A percentile compares a stretch with the other conserved stretches of the same genome.
These are phyloP conservation scores for Physeter macrocephalus DNA, from an alignment of 2,113 vertebrate species.

Conservation along the genomic window DNA sequence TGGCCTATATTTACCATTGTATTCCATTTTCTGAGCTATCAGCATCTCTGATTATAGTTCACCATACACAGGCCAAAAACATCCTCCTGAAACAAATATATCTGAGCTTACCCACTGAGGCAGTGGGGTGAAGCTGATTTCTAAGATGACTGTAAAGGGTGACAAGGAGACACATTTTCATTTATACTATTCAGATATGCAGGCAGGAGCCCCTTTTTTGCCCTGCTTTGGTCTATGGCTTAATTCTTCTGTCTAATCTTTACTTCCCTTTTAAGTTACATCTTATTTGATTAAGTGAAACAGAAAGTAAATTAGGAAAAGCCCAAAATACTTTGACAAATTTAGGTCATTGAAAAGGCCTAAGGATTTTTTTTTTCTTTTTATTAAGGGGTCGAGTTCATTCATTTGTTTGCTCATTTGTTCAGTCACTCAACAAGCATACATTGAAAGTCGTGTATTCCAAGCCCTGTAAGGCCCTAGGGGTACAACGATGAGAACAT, in stretches of 20 bases:
- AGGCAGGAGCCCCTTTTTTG: not conserved
- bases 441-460: not conserved
- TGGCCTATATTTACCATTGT: not conserved
- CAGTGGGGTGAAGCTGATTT: not conserved
- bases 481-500: not conserved
- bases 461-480: not conserved
- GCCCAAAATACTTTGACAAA: not conserved
- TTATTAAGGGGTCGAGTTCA: not conserved
- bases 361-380: not conserved
- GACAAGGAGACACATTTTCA: not conserved
- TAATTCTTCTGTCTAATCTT: not conserved
- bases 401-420: not conserved
- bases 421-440: not conserved
- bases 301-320: conserved; percentile 24
- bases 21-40: not conserved
- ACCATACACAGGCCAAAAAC: not conserved
- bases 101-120: not conserved
- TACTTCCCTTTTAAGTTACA: not conserved
- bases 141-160: not conserved
- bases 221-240: not conserved
- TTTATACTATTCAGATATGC: not conserved
- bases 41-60: not conserved
- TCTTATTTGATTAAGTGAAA: conserved; percentile 23
- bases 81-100: not conserved
- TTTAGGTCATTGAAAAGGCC: conserved; percentile 1